These are phyloP conservation scores for Lytechinus variegatus DNA, from an alignment of 35 echinoderm and acorn worm genomes.

Conservation along the genomic window DNA sequence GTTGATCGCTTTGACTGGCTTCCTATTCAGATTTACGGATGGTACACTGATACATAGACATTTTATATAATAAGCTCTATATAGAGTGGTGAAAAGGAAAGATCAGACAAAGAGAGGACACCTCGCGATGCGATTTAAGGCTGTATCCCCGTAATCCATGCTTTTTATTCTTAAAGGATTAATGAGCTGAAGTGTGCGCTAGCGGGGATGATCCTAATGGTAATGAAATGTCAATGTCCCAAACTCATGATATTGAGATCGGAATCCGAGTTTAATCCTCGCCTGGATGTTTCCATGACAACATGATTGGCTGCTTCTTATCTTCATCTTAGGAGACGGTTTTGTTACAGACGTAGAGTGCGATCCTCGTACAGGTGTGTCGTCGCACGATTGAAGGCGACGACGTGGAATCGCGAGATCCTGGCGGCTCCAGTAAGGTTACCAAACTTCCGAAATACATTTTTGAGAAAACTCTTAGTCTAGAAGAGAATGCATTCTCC, in stretches of 20 bases:
- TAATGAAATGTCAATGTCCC: background rate
- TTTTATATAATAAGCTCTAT: too few species aligned
- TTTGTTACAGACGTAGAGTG: background rate
- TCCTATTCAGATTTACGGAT: too few species aligned
- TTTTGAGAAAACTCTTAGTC: too few species aligned
- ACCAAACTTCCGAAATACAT: too few species aligned
- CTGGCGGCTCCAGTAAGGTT: background rate
- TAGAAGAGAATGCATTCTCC: too few species aligned
- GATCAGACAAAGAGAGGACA: background rate
- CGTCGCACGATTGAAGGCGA: background rate
- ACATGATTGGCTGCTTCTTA: background rate
- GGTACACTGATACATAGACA: too few species aligned
- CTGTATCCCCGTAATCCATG: background rate
- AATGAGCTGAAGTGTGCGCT: background rate
- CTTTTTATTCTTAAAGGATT: background rate
- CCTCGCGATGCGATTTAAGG: background rate
- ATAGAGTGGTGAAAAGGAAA: background rate
- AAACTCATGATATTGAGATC: background rate
- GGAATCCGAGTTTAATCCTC: background rate
- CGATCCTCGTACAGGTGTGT: background rate
- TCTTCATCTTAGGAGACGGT: background rate
- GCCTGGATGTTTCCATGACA: background rate
- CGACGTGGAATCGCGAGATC: background rate
- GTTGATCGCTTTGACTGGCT: too few species aligned
- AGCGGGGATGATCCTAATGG: background rate